A percentile compares a stretch with the other conserved stretches of the same genome.
These are phyloP conservation scores for Perca fluviatilis DNA, from an alignment of 2,113 vertebrate species.

Conservation along the genomic window DNA sequence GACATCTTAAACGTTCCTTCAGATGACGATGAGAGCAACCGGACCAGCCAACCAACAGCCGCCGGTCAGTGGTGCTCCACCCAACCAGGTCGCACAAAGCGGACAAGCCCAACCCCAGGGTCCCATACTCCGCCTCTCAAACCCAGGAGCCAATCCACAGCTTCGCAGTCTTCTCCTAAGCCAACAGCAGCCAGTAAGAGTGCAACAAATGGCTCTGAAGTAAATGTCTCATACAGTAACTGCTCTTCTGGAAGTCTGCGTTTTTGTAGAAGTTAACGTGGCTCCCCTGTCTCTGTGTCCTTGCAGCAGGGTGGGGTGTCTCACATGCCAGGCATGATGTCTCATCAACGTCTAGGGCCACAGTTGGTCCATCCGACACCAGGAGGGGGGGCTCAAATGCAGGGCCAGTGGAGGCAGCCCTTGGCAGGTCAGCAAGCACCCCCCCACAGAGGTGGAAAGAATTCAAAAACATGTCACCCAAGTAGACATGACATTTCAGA, in stretches of 20 bases:
- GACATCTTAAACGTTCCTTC: conserved; percentile 14
- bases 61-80: conserved; percentile 83
- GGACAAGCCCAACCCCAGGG: conserved; percentile 86
- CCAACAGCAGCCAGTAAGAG: conserved; percentile 91
- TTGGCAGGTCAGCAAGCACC: conserved; percentile 81
- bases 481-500: not conserved
- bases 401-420: conserved; percentile 85
- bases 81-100: conserved; percentile 84
- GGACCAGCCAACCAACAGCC: conserved; percentile 84
- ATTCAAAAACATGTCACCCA: conserved; percentile 9
- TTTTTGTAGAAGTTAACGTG: not conserved
- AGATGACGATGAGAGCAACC: conserved; percentile 88
- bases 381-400: conserved; percentile 89
- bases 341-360: conserved; percentile 89
- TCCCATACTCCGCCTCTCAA: conserved; percentile 89
- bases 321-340: conserved; percentile 88
- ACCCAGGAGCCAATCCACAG: conserved; percentile 94
- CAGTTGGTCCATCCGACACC: conserved; percentile 87
- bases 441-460: conserved; percentile 2
- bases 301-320: conserved; percentile 87
- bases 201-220: not conserved
- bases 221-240: not conserved
- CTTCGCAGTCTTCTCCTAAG: conserved; percentile 94
- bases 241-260: not conserved
- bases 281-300: not conserved